phyloP scores from a whole-genome alignment of 2,888 invertebrate genomes.

The Drosophila koepferae region DNA sequence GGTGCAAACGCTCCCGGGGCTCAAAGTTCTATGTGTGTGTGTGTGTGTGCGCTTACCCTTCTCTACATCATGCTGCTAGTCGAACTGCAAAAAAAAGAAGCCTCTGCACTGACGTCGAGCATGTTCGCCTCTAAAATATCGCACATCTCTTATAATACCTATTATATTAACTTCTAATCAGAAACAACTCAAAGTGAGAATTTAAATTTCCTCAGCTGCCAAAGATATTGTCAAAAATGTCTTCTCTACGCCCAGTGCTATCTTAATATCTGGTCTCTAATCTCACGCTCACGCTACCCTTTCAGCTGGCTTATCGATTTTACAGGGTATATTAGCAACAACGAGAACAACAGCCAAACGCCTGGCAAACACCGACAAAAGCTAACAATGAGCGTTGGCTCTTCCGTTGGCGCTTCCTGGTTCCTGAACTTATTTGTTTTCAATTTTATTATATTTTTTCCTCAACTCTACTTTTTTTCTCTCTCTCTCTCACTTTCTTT shows the following conservation, averaged over 20 bases:
- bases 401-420: slow-evolving; percentile 62
- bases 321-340: slow-evolving; percentile 32
- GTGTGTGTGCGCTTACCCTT: slow-evolving; percentile 30
- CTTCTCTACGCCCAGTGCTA: background rate
- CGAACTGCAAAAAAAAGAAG: slow-evolving; percentile 18
- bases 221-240: background rate
- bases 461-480: slow-evolving; percentile 5
- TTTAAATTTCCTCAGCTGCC: background rate
- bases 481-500: background rate
- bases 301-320: background rate
- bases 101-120: slow-evolving; percentile 1
- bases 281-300: background rate
- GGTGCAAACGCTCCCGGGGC: slow-evolving; percentile 43
- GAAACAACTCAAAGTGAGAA: background rate
- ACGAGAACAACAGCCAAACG: slow-evolving; percentile 38
- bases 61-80: slow-evolving; percentile 23
- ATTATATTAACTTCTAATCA: background rate
- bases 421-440: slow-evolving; percentile 70
- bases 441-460: slow-evolving; percentile 60
- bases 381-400: slow-evolving; percentile 61
- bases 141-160: background rate
- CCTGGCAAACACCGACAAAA: slow-evolving; percentile 54
- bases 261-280: too few relatives aligned
- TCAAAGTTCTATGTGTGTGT: slow-evolving; percentile 18
- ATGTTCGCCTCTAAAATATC: background rate